A percentile compares a stretch with the other conserved stretches of the same genome.
These are phyloP conservation scores for Cepaea hortensis DNA, from an alignment of 2,888 invertebrate genomes.

Conservation along the genomic window DNA sequence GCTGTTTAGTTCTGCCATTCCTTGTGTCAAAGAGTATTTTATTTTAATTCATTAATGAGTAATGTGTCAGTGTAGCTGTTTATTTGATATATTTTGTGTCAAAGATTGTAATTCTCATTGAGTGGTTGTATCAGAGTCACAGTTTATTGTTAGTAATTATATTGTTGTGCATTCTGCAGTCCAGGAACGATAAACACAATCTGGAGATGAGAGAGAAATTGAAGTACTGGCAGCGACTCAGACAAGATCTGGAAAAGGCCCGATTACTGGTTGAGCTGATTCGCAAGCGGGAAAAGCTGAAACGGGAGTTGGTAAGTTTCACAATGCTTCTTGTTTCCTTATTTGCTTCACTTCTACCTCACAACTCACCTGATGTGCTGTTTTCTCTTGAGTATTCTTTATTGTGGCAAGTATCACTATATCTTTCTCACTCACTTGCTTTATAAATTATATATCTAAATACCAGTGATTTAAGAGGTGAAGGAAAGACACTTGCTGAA, in stretches of 20 bases:
- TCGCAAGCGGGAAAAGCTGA: constrained; percentile 94
- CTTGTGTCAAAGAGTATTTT: too few relatives aligned
- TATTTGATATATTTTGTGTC: too few relatives aligned
- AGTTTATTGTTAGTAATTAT: not conserved
- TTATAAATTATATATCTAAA: too few relatives aligned
- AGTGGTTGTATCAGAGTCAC: too few relatives aligned
- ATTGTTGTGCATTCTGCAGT: constrained; percentile 53
- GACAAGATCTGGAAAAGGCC: constrained; percentile 95
- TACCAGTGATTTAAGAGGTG: too few relatives aligned
- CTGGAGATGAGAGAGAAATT: constrained; percentile 77
- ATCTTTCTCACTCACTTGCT: too few relatives aligned
- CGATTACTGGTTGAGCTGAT: constrained; percentile 94
- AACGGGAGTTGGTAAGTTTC: constrained; percentile 82
- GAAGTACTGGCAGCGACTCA: constrained; percentile 94
- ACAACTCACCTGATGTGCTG: not conserved
- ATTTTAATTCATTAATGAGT: too few relatives aligned
- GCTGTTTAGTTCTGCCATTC: too few relatives aligned
- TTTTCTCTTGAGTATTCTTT: not conserved
- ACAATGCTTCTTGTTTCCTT: not conserved
- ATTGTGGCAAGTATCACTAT: too few relatives aligned
- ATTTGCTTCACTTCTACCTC: not conserved
- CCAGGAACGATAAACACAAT: constrained; percentile 73
- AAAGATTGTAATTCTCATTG: too few relatives aligned
- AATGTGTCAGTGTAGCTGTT: too few relatives aligned
- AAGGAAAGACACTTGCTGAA: too few relatives aligned